These are phyloP conservation scores for Sebastes schlegelii DNA, from an alignment of 2,113 vertebrate species.

Conservation along the genomic window DNA sequence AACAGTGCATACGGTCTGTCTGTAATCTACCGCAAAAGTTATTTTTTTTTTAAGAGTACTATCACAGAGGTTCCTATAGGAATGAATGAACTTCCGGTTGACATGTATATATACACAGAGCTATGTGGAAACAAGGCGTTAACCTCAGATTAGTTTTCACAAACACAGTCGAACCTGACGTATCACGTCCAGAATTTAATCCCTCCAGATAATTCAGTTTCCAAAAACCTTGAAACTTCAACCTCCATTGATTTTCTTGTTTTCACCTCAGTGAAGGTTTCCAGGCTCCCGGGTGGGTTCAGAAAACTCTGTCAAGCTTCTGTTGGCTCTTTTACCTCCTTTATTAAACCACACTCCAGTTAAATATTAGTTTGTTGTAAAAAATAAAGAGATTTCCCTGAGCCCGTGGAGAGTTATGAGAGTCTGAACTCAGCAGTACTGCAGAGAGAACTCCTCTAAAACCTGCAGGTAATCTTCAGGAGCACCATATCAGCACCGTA, in stretches of 20 bases:
- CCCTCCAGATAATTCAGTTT: not conserved
- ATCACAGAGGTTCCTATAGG: no score
- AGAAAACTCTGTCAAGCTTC: not conserved
- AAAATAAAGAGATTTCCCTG: not conserved
- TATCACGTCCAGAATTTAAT: not conserved
- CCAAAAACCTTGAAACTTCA: slow-evolving; percentile 11
- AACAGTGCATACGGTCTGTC: no score
- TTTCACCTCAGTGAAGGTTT: slow-evolving; percentile 12
- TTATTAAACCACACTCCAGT: not conserved
- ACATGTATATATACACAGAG: no score
- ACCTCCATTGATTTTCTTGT: not conserved
- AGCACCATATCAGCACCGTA: slow-evolving; percentile 14
- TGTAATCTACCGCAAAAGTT: no score
- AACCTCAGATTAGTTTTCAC: not conserved
- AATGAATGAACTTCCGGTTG: no score
- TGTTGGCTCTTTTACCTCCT: not conserved
- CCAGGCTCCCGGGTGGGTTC: not conserved
- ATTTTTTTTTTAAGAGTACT: no score
- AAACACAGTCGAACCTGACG: not conserved
- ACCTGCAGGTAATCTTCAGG: slow-evolving; percentile 16
- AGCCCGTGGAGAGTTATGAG: not conserved
- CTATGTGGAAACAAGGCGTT: no score
- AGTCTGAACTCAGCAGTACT: not conserved
- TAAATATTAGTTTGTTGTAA: slow-evolving; percentile 10
- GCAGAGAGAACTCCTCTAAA: not conserved